These are phyloP conservation scores for Sebastes taczanowskii DNA, from an alignment of 2,797 vertebrate species.

Conservation along the genomic window DNA sequence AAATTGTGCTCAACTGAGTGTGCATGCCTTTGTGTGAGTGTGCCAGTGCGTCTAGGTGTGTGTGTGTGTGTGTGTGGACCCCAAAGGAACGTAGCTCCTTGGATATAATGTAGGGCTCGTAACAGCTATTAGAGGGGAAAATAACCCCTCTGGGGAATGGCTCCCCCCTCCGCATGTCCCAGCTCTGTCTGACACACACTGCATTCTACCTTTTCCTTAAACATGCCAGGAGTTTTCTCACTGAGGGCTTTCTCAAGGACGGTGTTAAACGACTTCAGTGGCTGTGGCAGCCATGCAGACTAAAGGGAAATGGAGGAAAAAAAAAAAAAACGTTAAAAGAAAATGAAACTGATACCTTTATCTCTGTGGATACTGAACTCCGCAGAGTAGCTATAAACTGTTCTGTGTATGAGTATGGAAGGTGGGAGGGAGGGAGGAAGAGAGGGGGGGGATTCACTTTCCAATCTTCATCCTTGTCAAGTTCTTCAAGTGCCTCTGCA, in stretches of 20 bases:
- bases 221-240: conserved; percentile 98
- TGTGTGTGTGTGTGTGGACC: conserved; percentile 80
- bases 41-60: conserved; percentile 60
- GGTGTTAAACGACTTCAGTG: conserved; percentile 96
- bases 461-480: conserved; percentile 63
- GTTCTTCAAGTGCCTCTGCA: conserved; percentile 55
- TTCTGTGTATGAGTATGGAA: conserved; percentile 59
- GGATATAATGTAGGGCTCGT: conserved; percentile 99
- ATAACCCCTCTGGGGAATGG: conserved; percentile 93
- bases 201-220: conserved; percentile 97
- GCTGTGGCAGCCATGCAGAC: conserved; percentile 86
- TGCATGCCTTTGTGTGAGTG: conserved; percentile 69
- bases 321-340: conserved; percentile 51
- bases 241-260: conserved; percentile 99
- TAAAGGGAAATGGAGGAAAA: conserved; percentile 73
- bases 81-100: conserved; percentile 99
- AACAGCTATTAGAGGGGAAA: conserved; percentile 99
- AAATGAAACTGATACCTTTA: conserved; percentile 80
- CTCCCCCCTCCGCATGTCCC: conserved; percentile 74
- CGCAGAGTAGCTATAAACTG: conserved; percentile 71
- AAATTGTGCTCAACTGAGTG: conserved; percentile 77
- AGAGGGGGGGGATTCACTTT: conserved; percentile 55
- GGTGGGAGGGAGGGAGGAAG: conserved; percentile 12
- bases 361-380: conserved; percentile 79
- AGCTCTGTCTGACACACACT: conserved; percentile 93